These are phyloP conservation scores for Mesoligia furuncula DNA, from an alignment of 2,888 invertebrate genomes.

Conservation along the genomic window DNA sequence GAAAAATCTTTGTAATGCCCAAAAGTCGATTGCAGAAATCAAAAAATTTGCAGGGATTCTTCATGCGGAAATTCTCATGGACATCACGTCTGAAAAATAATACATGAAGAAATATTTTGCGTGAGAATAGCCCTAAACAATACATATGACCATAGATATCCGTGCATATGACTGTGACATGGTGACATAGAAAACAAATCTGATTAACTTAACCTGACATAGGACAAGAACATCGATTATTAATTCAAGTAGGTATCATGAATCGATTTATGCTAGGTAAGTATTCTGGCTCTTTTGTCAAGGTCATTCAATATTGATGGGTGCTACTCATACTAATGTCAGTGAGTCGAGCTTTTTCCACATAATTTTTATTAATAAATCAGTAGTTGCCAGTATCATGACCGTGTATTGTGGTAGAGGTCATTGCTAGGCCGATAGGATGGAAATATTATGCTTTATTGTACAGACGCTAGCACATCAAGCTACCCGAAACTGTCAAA, in stretches of 20 bases:
- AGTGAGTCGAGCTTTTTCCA: slow-evolving; percentile 47
- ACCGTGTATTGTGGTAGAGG: not conserved
- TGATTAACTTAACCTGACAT: not conserved
- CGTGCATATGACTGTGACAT: not conserved
- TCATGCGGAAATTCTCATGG: too few species aligned
- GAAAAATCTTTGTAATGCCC: not conserved
- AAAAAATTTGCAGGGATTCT: not conserved
- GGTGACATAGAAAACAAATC: slow-evolving; percentile 22
- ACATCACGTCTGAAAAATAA: not conserved
- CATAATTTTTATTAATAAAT: slow-evolving; percentile 34
- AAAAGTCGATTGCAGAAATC: too few species aligned
- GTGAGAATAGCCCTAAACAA: not conserved
- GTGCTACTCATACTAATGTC: slow-evolving; percentile 20
- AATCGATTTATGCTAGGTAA: slow-evolving; percentile 55
- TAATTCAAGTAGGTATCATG: slow-evolving; percentile 60
- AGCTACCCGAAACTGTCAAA: too few species aligned
- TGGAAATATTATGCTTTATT: not conserved
- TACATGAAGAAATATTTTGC: not conserved
- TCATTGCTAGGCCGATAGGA: not conserved
- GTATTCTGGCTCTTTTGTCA: slow-evolving; percentile 54
- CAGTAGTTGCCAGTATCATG: slow-evolving; percentile 13
- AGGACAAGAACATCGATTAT: slow-evolving; percentile 43
- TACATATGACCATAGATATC: too few species aligned
- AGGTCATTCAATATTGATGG: slow-evolving; percentile 53
- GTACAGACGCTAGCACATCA: not conserved